Evolutionary conservation across 2,888 invertebrate genomes (phyloP), one percentile per base, ranked within the genome.

Genomic region (Mechanitis messenoides): DNA sequence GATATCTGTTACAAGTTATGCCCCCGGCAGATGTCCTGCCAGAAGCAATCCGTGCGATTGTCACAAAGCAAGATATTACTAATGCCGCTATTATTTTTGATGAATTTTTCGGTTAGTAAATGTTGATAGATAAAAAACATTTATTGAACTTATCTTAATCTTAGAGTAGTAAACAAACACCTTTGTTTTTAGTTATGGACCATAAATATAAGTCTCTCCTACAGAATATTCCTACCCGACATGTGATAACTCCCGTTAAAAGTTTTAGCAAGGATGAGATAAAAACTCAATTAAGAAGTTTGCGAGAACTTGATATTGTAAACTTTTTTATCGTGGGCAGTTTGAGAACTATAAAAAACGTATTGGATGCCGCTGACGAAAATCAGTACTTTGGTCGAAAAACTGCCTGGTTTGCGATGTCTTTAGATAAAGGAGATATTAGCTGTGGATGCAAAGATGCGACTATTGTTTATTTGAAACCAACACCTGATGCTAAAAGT

Each of bases 51-150:
- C 90, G 96, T 60, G 94, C 95, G 54, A 93, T 98, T 70, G 95
- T 96, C 3, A 90, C 92, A 0, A 92, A 93, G 68, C 94, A 97
- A 84, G 96, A 97, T 76, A 95, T 98, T 60, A 95, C 96, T 3
- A 97, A 97, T 78, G 97, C 97, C 12, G 98, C 96, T 5, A 95
- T 98, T 56, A 91, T 98, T 55, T 98, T 96, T 79, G 98, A 98
- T 75, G 93, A 95, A 33, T 93, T 93, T 47, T 97, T 97, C 78
- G 94, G 96, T 96, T 80, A 76, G 91, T 78, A 70, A 42, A 31
- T 50, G 46, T 31, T 50, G 3, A 50, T 47, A 20, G 3, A 50
- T 47, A 20, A 6, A 9, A 33, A n/a, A 47, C 3, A 38, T 42
- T 53, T 7, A 35, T 46, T 35, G 38, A 28, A 6, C 9, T 9